Evolutionary conservation across 2,113 vertebrate species (phyloP).

Genomic region (Macquaria australasica): DNA sequence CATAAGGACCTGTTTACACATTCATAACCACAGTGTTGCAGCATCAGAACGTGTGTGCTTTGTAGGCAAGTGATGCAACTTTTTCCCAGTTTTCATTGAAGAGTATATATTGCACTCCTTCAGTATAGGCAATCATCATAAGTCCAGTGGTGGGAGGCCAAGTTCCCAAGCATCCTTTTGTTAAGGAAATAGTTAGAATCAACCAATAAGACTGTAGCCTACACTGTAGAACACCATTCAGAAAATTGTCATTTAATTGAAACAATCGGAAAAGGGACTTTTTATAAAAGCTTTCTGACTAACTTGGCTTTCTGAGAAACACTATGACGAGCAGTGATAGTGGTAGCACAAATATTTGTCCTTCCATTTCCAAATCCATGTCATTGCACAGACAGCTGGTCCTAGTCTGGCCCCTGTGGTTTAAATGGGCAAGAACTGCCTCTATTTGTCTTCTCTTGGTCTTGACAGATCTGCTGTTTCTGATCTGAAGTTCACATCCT

Average conservation of each 20-base stretch:
- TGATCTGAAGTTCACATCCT: constrained; percentile 19
- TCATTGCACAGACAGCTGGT: background rate
- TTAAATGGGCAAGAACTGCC: background rate
- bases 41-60: background rate
- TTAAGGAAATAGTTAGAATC: background rate
- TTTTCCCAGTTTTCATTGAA: no score
- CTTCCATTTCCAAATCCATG: background rate
- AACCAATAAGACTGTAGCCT: background rate
- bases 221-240: background rate
- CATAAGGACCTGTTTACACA: constrained; percentile 4
- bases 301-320: background rate
- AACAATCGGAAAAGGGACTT: background rate
- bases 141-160: no score
- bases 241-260: background rate
- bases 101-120: no score
- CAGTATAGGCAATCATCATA: no score
- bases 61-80: no score
- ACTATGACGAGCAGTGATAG: no score
- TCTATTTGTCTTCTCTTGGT: background rate
- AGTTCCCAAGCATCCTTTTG: no score
- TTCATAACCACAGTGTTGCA: background rate
- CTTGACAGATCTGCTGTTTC: constrained; percentile 9
- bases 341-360: background rate
- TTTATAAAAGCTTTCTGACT: background rate
- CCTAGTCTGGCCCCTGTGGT: background rate